phyloP scores from a whole-genome alignment of 2,113 vertebrate genomes.

The Sylvietta virens region DNA sequence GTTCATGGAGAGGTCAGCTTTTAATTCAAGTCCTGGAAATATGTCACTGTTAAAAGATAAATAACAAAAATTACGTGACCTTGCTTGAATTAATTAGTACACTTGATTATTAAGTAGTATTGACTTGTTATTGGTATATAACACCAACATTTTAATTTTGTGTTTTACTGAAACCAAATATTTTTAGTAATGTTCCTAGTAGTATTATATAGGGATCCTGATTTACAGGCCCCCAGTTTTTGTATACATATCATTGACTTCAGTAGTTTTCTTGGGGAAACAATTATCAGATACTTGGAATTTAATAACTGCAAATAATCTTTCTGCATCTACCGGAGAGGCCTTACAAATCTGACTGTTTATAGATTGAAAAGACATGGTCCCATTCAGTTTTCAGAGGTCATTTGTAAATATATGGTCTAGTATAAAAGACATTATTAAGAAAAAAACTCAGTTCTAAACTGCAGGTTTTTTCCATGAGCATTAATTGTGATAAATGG shows the following conservation, averaged over 20 bases:
- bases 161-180: neutral
- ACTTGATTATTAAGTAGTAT: neutral
- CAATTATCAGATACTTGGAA: neutral
- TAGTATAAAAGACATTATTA: neutral
- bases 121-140: neutral
- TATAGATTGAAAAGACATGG: neutral
- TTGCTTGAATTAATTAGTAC: neutral
- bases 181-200: neutral
- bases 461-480: neutral
- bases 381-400: neutral
- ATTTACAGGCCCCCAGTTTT: neutral
- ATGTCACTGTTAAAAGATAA: neutral
- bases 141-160: neutral
- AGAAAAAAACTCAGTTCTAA: neutral
- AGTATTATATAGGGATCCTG: neutral
- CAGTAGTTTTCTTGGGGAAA: neutral
- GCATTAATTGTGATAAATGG: neutral
- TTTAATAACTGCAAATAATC: neutral
- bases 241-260: neutral
- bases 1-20: neutral
- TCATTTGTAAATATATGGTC: neutral
- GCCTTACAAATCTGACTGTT: neutral
- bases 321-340: neutral
- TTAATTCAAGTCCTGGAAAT: neutral
- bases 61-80: neutral